Base-by-base conservation (phyloP, 2,888 invertebrate genomes). In the Drosophila kokeensis region DNA sequence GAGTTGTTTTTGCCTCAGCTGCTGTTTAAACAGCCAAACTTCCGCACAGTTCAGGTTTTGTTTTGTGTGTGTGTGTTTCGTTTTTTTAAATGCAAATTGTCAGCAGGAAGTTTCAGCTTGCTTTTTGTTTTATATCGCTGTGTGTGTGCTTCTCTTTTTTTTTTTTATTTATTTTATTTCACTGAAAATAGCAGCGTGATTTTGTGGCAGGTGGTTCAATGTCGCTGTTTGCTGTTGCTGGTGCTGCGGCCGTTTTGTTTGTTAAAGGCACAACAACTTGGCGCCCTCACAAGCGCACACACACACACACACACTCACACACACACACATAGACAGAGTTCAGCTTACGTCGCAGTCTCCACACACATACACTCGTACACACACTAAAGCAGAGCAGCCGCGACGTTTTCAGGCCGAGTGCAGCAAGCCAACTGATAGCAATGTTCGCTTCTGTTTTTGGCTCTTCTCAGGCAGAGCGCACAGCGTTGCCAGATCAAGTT, bases 351-450 rank as follows among this genome's bases (percentile, higher is more conserved):
- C 68, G 50, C 65, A 42, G 57, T 57, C 67, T 49, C 66, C n/a
- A 27, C 52, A 55, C 65, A 67, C 1, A 62, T 24, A 24, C 45
- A 24, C 45, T 45, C 45, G 48, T 52, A 60, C 78, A 53, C 67
- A 49, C 57, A 53, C 45, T 24, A 38, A 38, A 48, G 62, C 78
- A 49, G 11, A 61, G 52, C 79, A 69, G 73, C 68, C 84, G 73
- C 82, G 82, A 73, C 76, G 82, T 60, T 81, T 69, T 58, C 81
- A 52, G 72, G 82, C 59, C 79, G 74, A 87, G 74, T 70, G 73
- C 87, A 79, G 76, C 74, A 50, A 80, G 82, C 85, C 82, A 78
- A 85, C 85, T 85, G 87, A 87, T 84, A 82, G 87, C 82, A 72
- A 45, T 30, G 48, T 10, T 58, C 54, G 45, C 24, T 52, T 57